Base-by-base conservation (phyloP, 2,797 vertebrate genomes). In the Sitta carolinensis region DNA sequence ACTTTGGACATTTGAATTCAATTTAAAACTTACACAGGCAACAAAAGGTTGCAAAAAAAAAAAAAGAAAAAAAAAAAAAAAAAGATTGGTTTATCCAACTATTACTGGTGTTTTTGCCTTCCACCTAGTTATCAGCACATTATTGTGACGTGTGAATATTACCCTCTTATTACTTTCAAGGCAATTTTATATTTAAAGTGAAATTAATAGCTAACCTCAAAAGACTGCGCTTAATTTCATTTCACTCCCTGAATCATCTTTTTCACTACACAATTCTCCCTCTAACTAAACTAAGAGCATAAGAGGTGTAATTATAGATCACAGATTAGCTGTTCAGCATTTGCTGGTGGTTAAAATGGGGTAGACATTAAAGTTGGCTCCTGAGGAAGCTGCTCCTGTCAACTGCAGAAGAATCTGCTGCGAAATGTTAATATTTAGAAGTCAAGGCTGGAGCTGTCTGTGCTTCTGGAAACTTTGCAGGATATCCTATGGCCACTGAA, bases 121-220 rank as follows among this genome's bases (percentile, higher is more conserved):
- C 84, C 43, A 74, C 80, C 75, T 75, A 32, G 59, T 76, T 93
- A 94, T 47, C 94, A 90, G 86, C 77, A 84, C 77, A 62, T 51
- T 91, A 93, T 91, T 93, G 79, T 90, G 90, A 87, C 13, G 10
- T 69, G 92, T 22, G 3, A 30, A 55, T 92, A 94, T 85, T 93
- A 96, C 79, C 77, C 61, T 93, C 88, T 89, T 92, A 96, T 92
- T 96, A 95, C 89, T 97, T 93, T 54, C 92, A 96, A 88, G 76
- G 76, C 84, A 87, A 95, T 96, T 97, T 97, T 86, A 92, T 67
- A 96, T 93, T 96, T 96, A 84, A 96, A 95, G 95, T 75, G 57
- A 97, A 97, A 98, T 97, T 96, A 97, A 97, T 91, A 94, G 94
- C 91, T 96, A 97, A 93, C 83, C 96, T 96, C 97, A 78, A 79